Percentiles rank a stretch among this genome's conserved stretches.
Conservation (phyloP, 1,140 invertebrate species). For the Drosophila arizonae region DNA sequence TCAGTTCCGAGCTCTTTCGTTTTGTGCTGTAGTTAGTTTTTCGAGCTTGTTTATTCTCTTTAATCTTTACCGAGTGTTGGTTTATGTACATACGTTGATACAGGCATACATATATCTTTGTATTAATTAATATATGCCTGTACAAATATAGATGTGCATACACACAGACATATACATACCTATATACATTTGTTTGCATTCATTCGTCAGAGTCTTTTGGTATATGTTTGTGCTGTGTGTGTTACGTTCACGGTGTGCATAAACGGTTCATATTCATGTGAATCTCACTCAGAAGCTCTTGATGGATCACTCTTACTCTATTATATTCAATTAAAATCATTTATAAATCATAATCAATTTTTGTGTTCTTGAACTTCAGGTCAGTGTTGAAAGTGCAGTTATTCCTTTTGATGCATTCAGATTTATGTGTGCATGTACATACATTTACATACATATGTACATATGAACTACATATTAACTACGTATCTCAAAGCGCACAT, state of each 20-base stretch:
- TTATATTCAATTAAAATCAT: constrained; percentile 78
- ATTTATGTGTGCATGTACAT: constrained; percentile 16
- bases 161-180: constrained; percentile 1
- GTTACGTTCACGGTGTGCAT: not conserved
- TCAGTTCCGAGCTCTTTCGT: not conserved
- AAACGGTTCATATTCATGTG: constrained; percentile 37
- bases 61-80: constrained; percentile 3
- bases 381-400: constrained; percentile 58
- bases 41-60: constrained; percentile 10
- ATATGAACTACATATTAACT: not conserved
- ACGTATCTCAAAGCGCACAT: no score
- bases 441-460: constrained; percentile 2
- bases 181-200: not conserved
- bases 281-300: constrained; percentile 43
- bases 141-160: not conserved
- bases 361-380: constrained; percentile 77
- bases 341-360: constrained; percentile 71
- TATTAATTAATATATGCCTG: constrained; percentile 1
- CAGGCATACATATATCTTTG: not conserved
- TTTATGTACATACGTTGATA: constrained; percentile 13
- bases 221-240: not conserved
- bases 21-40: constrained; percentile 30
- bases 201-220: not conserved
- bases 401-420: constrained; percentile 33
- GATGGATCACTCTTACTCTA: constrained; percentile 64